phyloP scores from a whole-genome alignment of 2,113 vertebrate species.

The Phocoena sinus region DNA sequence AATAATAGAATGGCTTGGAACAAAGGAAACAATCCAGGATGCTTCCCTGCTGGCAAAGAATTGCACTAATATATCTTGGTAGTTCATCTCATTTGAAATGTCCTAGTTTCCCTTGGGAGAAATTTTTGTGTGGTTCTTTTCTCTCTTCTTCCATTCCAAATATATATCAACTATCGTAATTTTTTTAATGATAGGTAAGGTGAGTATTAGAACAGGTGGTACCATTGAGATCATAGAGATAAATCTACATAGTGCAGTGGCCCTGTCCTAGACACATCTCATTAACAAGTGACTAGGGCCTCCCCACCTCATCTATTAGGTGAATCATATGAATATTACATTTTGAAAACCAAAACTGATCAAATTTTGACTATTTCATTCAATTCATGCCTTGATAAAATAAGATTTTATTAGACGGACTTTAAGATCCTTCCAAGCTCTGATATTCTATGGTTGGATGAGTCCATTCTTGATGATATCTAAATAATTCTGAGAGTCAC shows the following conservation, averaged over 20 bases:
- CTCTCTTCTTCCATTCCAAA: background rate
- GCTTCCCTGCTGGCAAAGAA: background rate
- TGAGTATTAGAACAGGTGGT: background rate
- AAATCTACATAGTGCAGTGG: background rate
- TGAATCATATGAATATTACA: background rate
- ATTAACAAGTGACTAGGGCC: background rate
- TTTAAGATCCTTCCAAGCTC: background rate
- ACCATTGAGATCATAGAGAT: background rate
- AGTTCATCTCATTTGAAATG: conserved; percentile 14
- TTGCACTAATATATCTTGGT: background rate
- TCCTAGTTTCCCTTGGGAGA: background rate
- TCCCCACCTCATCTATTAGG: background rate
- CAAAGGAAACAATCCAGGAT: conserved; percentile 30
- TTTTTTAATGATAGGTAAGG: background rate
- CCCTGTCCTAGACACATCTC: background rate
- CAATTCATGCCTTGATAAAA: background rate
- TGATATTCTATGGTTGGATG: background rate
- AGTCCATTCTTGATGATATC: background rate
- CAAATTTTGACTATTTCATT: background rate
- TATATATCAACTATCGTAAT: background rate
- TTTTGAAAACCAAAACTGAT: background rate
- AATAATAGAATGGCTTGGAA: conserved; percentile 1
- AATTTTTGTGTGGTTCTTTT: background rate
- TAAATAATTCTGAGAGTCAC: background rate
- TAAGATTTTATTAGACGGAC: background rate